Conservation (phyloP, 1,140 invertebrate genomes). For the Magallana ariakensis region DNA sequence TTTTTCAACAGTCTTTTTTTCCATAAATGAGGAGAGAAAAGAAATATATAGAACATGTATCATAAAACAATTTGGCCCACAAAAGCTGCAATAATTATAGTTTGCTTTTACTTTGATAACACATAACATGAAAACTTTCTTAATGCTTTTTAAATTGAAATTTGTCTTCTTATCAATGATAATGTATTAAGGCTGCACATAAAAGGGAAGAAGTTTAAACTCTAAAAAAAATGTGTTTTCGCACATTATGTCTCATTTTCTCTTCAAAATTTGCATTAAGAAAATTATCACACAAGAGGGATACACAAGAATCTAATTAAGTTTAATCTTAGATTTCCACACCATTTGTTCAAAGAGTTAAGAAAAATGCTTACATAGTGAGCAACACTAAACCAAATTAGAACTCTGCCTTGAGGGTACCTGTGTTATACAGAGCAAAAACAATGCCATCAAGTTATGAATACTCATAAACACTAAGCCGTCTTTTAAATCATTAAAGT, state of each 20-base stretch:
- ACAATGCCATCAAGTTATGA: background rate
- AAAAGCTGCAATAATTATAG: no score
- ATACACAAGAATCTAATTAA: background rate
- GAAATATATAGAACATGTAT: no score
- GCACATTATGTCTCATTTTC: no score
- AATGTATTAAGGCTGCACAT: no score
- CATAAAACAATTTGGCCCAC: no score
- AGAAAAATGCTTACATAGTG: constrained; percentile 30
- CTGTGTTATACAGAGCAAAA: constrained; percentile 51
- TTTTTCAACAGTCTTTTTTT: no score
- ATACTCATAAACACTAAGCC: background rate
- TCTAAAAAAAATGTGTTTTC: no score
- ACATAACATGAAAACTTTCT: background rate
- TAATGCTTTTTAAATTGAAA: background rate
- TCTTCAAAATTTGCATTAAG: background rate
- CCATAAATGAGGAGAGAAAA: no score
- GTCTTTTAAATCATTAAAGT: background rate
- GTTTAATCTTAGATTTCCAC: constrained; percentile 4
- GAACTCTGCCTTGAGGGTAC: constrained; percentile 58
- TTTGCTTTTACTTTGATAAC: background rate
- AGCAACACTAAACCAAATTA: constrained; percentile 39
- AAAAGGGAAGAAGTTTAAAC: no score
- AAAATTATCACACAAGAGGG: background rate
- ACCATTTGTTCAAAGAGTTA: background rate
- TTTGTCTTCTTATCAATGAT: background rate